These are phyloP conservation scores for Pinctada fucata DNA, from an alignment of 2,888 invertebrate genomes.

Conservation along the genomic window DNA sequence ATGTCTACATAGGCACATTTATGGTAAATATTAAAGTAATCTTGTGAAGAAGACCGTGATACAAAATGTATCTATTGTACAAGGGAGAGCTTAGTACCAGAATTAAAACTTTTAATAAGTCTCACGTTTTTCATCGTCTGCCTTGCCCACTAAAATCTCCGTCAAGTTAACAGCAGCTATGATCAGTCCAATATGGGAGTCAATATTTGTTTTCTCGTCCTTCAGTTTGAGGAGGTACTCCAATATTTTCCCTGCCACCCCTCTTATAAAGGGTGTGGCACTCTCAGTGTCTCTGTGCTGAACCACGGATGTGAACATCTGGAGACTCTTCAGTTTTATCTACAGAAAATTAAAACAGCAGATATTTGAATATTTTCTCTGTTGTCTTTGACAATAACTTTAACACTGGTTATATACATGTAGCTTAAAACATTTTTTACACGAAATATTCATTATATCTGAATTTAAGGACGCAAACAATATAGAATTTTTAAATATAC, in stretches of 20 bases:
- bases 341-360: constrained; percentile 65
- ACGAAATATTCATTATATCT: no score
- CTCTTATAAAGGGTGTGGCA: constrained; percentile 88
- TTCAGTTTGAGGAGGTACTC: constrained; percentile 85
- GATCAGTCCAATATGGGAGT: constrained; percentile 84
- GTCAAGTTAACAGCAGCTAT: constrained; percentile 86
- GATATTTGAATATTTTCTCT: neutral
- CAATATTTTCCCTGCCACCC: constrained; percentile 87
- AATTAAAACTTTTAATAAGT: constrained; percentile 49
- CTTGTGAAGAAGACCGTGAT: no score
- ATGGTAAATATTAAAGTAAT: no score
- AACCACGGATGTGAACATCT: constrained; percentile 87
- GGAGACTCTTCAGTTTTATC: constrained; percentile 87
- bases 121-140: constrained; percentile 88
- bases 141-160: constrained; percentile 85
- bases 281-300: constrained; percentile 84
- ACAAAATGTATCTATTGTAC: no score
- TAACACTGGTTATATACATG: neutral
- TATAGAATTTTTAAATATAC: no score
- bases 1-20: no score
- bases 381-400: constrained; percentile 1
- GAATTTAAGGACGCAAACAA: no score
- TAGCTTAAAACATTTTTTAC: neutral
- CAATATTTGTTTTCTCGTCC: constrained; percentile 81
- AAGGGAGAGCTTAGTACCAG: no score